Evolutionary conservation across 2,113 vertebrate genomes (phyloP).

Genomic region (Tyto alba): DNA sequence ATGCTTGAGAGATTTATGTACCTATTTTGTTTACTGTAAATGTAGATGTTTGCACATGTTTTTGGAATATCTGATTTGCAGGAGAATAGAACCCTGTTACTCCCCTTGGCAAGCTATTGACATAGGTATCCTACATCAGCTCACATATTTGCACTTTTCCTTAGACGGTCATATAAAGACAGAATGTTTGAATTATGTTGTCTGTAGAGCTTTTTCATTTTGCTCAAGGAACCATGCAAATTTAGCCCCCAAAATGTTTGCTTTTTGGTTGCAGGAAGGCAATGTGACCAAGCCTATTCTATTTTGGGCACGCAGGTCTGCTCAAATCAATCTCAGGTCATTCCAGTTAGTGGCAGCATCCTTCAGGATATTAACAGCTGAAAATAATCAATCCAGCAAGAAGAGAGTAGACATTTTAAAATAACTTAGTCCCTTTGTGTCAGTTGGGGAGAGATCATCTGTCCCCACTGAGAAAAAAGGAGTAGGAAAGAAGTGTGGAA

Average conservation of each 20-base stretch:
- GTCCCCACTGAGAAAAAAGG: not conserved
- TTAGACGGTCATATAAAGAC: not conserved
- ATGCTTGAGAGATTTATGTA: not conserved
- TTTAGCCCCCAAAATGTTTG: not conserved
- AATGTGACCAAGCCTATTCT: not conserved
- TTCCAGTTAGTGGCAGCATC: not conserved
- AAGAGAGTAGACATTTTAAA: not conserved
- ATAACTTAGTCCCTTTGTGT: conserved; percentile 12
- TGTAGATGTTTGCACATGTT: not conserved
- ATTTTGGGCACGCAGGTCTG: not conserved
- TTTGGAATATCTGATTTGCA: not conserved
- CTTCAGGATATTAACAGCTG: conserved; percentile 14
- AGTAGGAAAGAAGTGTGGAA: not conserved
- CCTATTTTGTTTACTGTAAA: not conserved
- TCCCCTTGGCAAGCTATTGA: not conserved
- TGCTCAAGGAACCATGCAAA: not conserved
- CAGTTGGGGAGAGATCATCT: not conserved
- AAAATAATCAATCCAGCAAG: conserved; percentile 1
- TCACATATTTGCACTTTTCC: not conserved
- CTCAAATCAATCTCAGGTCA: conserved; percentile 34
- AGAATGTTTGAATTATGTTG: not conserved
- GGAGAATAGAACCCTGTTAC: not conserved
- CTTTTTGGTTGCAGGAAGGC: not conserved
- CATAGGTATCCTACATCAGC: not conserved
- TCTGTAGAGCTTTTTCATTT: not conserved